These are phyloP conservation scores for Nebria ingens DNA, from an alignment of 1,140 invertebrate species.

Conservation along the genomic window DNA sequence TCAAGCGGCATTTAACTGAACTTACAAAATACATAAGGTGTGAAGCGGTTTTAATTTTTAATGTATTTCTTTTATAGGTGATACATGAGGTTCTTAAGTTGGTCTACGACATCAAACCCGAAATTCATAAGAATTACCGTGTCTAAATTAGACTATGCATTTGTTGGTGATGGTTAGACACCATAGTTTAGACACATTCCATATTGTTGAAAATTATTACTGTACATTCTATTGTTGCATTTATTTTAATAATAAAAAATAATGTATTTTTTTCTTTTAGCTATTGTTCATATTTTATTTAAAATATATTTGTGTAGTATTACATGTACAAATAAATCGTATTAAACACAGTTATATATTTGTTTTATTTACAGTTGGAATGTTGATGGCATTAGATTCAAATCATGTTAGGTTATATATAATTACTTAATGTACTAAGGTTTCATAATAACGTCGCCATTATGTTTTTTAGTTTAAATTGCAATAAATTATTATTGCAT, in stretches of 20 bases:
- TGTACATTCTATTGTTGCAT: not conserved
- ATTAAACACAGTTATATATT: not conserved
- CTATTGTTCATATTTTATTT: conserved; percentile 1
- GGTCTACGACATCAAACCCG: conserved; percentile 82
- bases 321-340: conserved; percentile 3
- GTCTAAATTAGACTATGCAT: conserved; percentile 25
- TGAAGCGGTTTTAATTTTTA: too few relatives aligned
- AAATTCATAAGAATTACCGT: conserved; percentile 76
- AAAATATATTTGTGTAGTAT: conserved; percentile 4
- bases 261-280: not conserved
- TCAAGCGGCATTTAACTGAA: too few relatives aligned
- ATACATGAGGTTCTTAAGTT: conserved; percentile 71
- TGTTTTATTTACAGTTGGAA: not conserved
- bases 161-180: conserved; percentile 1
- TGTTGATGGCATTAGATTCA: too few relatives aligned
- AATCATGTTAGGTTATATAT: too few relatives aligned
- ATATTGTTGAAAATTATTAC: not conserved
- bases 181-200: not conserved
- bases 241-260: not conserved
- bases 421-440: too few relatives aligned
- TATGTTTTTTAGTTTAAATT: too few relatives aligned
- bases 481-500: too few relatives aligned
- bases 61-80: conserved; percentile 44
- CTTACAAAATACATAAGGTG: too few relatives aligned
- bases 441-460: too few relatives aligned